phyloP scores from a whole-genome alignment of 2,888 invertebrate species.

The Choreutis nemorana region DNA sequence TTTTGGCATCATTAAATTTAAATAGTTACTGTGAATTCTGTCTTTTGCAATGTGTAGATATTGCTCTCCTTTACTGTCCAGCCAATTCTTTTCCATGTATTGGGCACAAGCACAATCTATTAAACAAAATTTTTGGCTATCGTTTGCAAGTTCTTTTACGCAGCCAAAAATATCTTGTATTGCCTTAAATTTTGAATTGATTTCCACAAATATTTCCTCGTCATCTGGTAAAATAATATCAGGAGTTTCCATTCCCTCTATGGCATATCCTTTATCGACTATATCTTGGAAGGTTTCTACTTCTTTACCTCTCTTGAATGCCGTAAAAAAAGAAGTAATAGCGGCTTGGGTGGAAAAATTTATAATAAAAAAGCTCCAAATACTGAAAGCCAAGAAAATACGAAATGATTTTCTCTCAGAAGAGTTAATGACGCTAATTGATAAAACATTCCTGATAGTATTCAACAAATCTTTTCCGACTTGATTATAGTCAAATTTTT shows the following conservation, averaged over 20 bases:
- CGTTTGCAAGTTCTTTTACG: conserved; percentile 27
- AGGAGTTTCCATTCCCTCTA: conserved; percentile 51
- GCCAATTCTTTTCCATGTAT: conserved; percentile 32
- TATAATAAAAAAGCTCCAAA: conserved; percentile 49
- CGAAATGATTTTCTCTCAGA: conserved; percentile 34
- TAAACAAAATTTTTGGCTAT: conserved; percentile 40
- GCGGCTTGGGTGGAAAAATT: conserved; percentile 50
- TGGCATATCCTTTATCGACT: conserved; percentile 36
- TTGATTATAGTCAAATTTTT: conserved; percentile 27
- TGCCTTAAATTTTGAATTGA: conserved; percentile 36
- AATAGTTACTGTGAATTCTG: conserved; percentile 45
- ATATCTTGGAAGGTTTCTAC: conserved; percentile 51
- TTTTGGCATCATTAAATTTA: conserved; percentile 34
- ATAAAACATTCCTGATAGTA: conserved; percentile 31
- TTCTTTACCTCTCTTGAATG: conserved; percentile 43
- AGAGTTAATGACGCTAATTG: conserved; percentile 31
- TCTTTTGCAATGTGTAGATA: conserved; percentile 47
- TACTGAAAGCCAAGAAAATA: conserved; percentile 32
- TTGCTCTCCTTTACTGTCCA: conserved; percentile 43
- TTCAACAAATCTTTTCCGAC: conserved; percentile 47
- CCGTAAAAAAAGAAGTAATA: conserved; percentile 49
- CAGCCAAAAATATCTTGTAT: conserved; percentile 31
- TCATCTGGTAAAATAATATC: conserved; percentile 44
- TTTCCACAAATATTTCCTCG: conserved; percentile 30
- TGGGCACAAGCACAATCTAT: conserved; percentile 47